Conservation (phyloP, 1,140 invertebrate genomes). For the Bombus polaris region DNA sequence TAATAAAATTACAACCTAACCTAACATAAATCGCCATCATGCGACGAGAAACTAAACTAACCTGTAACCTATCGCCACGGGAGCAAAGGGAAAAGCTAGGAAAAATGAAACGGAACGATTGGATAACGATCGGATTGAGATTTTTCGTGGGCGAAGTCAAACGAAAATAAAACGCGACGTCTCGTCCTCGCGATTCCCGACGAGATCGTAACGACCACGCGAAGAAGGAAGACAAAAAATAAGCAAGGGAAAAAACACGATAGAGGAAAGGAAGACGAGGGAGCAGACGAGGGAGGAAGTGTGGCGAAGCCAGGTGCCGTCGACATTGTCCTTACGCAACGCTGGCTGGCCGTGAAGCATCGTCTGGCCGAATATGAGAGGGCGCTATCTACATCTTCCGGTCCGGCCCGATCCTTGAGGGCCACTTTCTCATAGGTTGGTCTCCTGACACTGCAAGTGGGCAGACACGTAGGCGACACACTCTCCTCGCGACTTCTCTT, state of each 20-base stretch:
- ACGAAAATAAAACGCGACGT: not conserved
- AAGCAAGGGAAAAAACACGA: not conserved
- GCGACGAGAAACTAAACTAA: no score
- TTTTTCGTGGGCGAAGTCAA: not conserved
- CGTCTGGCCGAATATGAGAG: slow-evolving; percentile 2
- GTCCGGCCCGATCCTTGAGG: slow-evolving; percentile 18
- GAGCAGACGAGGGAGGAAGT: not conserved
- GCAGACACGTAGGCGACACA: slow-evolving; percentile 41
- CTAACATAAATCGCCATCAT: no score
- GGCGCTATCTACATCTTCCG: slow-evolving; percentile 31
- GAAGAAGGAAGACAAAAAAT: not conserved
- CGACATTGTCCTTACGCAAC: slow-evolving; percentile 32
- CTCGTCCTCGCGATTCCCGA: not conserved
- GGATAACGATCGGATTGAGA: not conserved
- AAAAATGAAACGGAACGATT: not conserved
- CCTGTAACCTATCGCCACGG: not conserved
- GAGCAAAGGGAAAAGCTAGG: rapidly evolving
- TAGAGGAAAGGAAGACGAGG: not conserved
- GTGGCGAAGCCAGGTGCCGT: not conserved
- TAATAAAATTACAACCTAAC: no score
- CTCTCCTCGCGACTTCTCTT: slow-evolving; percentile 13
- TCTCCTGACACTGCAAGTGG: slow-evolving; percentile 25
- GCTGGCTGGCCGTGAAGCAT: slow-evolving; percentile 5
- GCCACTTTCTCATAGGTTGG: slow-evolving; percentile 36
- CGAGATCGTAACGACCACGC: not conserved